These are phyloP conservation scores for Napeogenes sylphis DNA, from an alignment of 2,888 invertebrate genomes.

Conservation along the genomic window DNA sequence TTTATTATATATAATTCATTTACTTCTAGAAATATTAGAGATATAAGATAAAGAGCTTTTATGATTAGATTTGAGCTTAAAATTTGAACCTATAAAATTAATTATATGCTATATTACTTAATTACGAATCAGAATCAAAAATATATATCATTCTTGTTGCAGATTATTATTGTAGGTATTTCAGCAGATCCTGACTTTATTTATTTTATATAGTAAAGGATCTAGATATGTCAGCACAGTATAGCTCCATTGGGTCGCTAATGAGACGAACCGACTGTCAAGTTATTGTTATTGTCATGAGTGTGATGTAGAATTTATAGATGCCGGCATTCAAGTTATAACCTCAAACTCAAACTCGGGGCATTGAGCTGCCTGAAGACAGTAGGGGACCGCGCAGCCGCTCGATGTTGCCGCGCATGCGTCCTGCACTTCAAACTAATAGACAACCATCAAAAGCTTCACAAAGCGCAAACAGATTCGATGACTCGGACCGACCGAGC, in stretches of 20 bases:
- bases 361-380: constrained; percentile 42
- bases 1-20: neutral
- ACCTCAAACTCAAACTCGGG: constrained; percentile 62
- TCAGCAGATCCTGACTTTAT: neutral
- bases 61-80: too few relatives aligned
- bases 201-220: neutral
- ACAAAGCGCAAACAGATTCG: constrained; percentile 62
- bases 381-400: constrained; percentile 64
- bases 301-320: constrained; percentile 47
- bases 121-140: too few relatives aligned
- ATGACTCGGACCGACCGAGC: constrained; percentile 51
- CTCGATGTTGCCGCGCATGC: constrained; percentile 74
- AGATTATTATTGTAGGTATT: too few relatives aligned
- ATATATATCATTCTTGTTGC: too few relatives aligned
- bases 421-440: constrained; percentile 37
- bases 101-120: too few relatives aligned
- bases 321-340: constrained; percentile 67
- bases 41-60: too few relatives aligned
- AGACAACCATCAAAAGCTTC: constrained; percentile 50
- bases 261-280: constrained; percentile 38
- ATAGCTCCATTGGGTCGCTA: constrained; percentile 41
- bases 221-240: constrained; percentile 14
- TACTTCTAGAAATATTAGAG: neutral
- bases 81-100: too few relatives aligned
- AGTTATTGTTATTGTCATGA: constrained; percentile 63